Percentiles rank a stretch among this genome's conserved stretches.
phyloP scores from a whole-genome alignment of 2,888 invertebrate species.

The Agrochola circellaris region DNA sequence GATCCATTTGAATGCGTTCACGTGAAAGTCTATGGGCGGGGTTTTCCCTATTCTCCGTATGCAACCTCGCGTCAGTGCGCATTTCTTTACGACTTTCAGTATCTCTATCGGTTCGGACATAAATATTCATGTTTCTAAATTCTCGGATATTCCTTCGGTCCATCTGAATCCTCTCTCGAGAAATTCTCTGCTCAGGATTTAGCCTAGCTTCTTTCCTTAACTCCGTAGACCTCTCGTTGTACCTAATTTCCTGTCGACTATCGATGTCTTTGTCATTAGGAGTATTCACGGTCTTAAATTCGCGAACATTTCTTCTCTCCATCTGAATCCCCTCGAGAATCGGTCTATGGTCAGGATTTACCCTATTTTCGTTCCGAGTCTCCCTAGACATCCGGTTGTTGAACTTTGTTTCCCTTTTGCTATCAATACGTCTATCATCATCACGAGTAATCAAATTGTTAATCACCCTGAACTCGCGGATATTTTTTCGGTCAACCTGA shows the following conservation, averaged over 20 bases:
- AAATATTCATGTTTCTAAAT: constrained; percentile 17
- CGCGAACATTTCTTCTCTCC: constrained; percentile 31
- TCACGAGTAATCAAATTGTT: constrained; percentile 20
- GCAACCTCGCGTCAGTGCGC: not conserved
- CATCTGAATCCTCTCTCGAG: constrained; percentile 9
- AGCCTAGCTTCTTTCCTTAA: constrained; percentile 13
- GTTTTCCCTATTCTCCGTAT: constrained; percentile 24
- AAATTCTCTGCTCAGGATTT: constrained; percentile 11
- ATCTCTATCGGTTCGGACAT: constrained; percentile 10
- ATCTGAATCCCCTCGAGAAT: constrained; percentile 6
- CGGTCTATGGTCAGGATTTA: not conserved
- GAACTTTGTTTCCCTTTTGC: constrained; percentile 3
- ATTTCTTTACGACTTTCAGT: constrained; percentile 21
- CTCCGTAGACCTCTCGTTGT: constrained; percentile 5
- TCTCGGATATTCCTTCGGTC: constrained; percentile 23
- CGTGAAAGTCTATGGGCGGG: constrained; percentile 23
- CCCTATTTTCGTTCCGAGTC: constrained; percentile 2
- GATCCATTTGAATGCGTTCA: constrained; percentile 30
- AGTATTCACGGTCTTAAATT: constrained; percentile 27
- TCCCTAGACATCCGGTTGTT: constrained; percentile 22
- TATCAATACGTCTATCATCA: constrained; percentile 14
- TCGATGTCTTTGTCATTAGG: constrained; percentile 12
- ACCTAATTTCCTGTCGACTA: constrained; percentile 13
- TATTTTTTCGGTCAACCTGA: not conserved
- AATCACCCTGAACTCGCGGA: constrained; percentile 7